Evolutionary conservation across 2,888 invertebrate genomes (phyloP).

Genomic region (Agrochola circellaris): DNA sequence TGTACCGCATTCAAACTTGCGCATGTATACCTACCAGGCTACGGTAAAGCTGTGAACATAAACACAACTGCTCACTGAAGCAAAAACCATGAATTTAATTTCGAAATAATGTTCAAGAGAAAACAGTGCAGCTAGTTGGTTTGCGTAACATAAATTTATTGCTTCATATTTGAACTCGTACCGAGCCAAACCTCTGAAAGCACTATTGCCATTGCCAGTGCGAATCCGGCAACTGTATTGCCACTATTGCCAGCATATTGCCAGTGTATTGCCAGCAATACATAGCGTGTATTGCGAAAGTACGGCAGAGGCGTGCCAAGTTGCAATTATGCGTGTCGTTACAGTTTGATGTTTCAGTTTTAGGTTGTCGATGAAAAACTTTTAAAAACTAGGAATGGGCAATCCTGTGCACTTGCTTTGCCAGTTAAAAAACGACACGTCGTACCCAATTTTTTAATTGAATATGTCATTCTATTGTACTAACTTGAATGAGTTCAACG

Average conservation of each 20-base stretch:
- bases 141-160: conserved; percentile 59
- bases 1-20: background rate
- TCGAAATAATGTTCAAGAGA: conserved; percentile 47
- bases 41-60: background rate
- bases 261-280: conserved; percentile 52
- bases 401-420: background rate
- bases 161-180: conserved; percentile 61
- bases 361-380: conserved; percentile 10
- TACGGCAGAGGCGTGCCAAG: conserved; percentile 57
- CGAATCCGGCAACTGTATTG: conserved; percentile 44
- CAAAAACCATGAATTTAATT: conserved; percentile 45
- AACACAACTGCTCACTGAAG: conserved; percentile 14
- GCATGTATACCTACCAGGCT: background rate
- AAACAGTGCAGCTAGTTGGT: conserved; percentile 37
- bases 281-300: conserved; percentile 42
- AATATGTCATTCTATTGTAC: background rate
- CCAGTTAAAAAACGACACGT: background rate
- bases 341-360: conserved; percentile 19
- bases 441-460: background rate
- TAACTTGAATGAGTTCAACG: background rate
- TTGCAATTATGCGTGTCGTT: conserved; percentile 54
- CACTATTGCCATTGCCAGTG: conserved; percentile 41
- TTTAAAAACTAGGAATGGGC: background rate
- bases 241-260: conserved; percentile 39
- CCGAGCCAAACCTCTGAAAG: conserved; percentile 55